Evolutionary conservation across 1,140 invertebrate species (phyloP), one percentile per base, ranked within the genome.

Genomic region (Neuroterus valhalla): DNA sequence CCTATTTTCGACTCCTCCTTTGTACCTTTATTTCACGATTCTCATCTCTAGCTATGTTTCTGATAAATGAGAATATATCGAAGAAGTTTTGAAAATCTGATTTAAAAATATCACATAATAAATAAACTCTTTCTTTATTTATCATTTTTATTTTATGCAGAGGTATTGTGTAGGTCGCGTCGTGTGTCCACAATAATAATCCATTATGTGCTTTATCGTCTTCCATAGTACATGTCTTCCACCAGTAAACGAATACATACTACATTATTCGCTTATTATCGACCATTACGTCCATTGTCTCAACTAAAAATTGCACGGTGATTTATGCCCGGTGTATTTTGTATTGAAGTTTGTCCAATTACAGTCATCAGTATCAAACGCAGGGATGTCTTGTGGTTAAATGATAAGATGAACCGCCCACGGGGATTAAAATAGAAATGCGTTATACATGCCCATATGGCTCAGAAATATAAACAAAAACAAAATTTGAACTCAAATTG

Each of bases 261-360:
- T 62, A 62, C 55, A 62, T 62, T 62, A 62, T 15, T 62, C 55
- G 55, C 21, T 55, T 62, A 62, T 62, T 62, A 62, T 62, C 55
- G 55, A 62, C 55, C 55, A 62, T 62, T 62, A 62, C 55, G 55
- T 62, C 55, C 55, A 62, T 62, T 62, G 55, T 62, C 31, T 31
- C 55, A 62, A 62, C 5, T 11, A 31, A 31, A 62, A 62, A 62
- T 62, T 3, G 23, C 14, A 62, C 14, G 31, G 55, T 62, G 55
- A 62, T 62, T 62, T 62, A 62, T 62, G 31, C 15, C 23, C 15
- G 26, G 26, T 26, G 55, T 31, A 62, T 31, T 23, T 62, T 62
- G 26, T 62, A 62, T 26, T 62, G 55, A 62, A 62, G 55, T 62
- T 62, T 62, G 55, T 62, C 55, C 55, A 62, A 62, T 62, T 62